These are phyloP conservation scores for Pterostichus niger DNA, from an alignment of 2,888 invertebrate species.

Conservation along the genomic window DNA sequence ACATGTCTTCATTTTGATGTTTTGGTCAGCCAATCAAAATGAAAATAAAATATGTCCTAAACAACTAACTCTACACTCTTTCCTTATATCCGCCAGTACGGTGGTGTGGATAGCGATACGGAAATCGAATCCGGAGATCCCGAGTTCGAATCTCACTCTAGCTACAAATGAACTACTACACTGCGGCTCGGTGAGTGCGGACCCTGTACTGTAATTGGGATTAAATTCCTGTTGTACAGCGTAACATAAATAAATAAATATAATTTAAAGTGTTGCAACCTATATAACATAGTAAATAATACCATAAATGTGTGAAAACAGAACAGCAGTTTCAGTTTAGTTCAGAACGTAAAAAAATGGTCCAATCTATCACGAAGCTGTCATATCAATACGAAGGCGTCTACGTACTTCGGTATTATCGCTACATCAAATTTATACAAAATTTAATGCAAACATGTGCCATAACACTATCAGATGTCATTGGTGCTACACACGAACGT, in stretches of 20 bases:
- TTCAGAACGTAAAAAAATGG: slow-evolving; percentile 21
- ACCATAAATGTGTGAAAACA: slow-evolving; percentile 23
- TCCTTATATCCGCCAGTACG: too few species aligned
- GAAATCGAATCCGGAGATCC: too few species aligned
- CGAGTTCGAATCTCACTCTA: too few species aligned
- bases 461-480: slow-evolving; percentile 65
- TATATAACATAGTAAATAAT: slow-evolving; percentile 23
- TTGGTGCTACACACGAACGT: slow-evolving; percentile 62
- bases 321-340: slow-evolving; percentile 37
- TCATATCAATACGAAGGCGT: slow-evolving; percentile 52
- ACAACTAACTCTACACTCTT: too few species aligned
- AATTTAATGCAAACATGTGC: slow-evolving; percentile 63
- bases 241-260: not conserved
- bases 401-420: slow-evolving; percentile 55
- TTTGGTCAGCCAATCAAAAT: too few species aligned
- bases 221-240: too few species aligned
- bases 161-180: too few species aligned
- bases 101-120: too few species aligned
- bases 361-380: slow-evolving; percentile 56
- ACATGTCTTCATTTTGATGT: too few species aligned
- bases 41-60: too few species aligned
- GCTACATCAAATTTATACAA: slow-evolving; percentile 63
- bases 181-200: too few species aligned
- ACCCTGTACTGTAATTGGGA: too few species aligned
- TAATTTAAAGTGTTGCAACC: slow-evolving; percentile 12